Evolutionary conservation across 2,113 vertebrate genomes (phyloP), one percentile per base, ranked within the genome.

Genomic region (Esox niger): DNA sequence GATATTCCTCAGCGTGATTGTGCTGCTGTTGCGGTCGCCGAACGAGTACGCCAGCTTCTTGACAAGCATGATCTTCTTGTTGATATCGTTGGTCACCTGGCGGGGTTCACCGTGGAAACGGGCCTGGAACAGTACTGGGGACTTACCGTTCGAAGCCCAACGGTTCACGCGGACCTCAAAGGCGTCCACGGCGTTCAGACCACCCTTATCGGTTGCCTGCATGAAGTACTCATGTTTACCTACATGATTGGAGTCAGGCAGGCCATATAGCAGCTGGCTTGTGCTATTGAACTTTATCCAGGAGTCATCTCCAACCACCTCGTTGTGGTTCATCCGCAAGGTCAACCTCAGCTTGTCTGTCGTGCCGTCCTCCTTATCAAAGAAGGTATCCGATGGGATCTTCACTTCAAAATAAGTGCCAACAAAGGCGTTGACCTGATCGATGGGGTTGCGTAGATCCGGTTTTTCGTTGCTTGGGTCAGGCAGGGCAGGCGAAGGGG

Each of bases 241-340:
- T 0, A 92, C 83, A 2, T 98, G 93, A 21, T 46, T 86, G 66
- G 56, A 86, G 61, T 98, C 94, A 0, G 97, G 97, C 57, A 99
- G 86, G 64, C 97, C 97, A 0, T 97, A 99, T 76, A 99, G 94
- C 3, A 99, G 92, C 72, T 98, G 96, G 87, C 95, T 98, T 49
- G 96, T 97, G 84, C 93, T 96, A 78, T 99, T 98, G 78, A 99
- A 97, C 82, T 96, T 95, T 23, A 99, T 96, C 97, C 97, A 99
- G 0, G 94, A 96, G 21, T 88, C 91, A 60, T 96, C 95, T 1
- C 89, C 91, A 0, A 96, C 88, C 64, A 91, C 81, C 10, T 96
- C 94, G 57, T 93, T 93, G 63, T 94, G 91, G 72, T 94, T 94
- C 30, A 95, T 90, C 73, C 94, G 93, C 80, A 99, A 70, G 0